Base-by-base conservation (phyloP, 2,888 invertebrate species). In the Trissolcus brochymenae region DNA sequence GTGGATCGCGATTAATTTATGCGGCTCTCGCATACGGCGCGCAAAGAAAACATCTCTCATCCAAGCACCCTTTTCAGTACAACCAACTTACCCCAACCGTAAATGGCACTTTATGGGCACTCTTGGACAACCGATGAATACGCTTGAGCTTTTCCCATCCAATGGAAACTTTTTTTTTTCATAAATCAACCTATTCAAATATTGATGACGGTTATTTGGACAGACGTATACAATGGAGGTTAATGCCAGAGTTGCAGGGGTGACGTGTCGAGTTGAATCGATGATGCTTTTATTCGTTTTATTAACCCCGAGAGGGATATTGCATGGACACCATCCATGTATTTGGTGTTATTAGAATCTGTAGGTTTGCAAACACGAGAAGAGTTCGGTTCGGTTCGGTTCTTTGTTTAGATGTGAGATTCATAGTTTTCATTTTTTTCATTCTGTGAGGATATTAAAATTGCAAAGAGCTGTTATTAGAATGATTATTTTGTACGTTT, bases 1-100 rank as follows among this genome's bases (percentile, higher is more conserved):
- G 80, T 74, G 82, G 80, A 77, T 79, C 71, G 76, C 75, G 79
- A 79, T 82, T 84, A 81, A 84, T 84, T 82, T 82, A 84, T 84
- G 80, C 80, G 79, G 68, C 67, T 62, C 59, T 70, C 72, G 73
- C 53, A 55, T 35, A 35, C 35, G 51, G 49, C 51, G 66, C 49
- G 62, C 29, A 67, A 72, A 67, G 49, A 59, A 65, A 57, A 57
- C 68, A 57, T 46, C 73, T 68, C 35, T 35, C 35, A 35, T 35
- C 53, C 49, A 41, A 61, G 72, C 70, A 65, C 72, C 76, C 71
- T 57, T 56, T 61, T 35, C 66, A 59, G 4, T 21, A 51, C 19
- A 6, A n/a, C 17, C 19, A 11, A 51, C 17, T 19, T 43, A 14
- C 16, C 19, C 16, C 11, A 35, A 11, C 68, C 75, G 67, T 78